A percentile compares a stretch with the other conserved stretches of the same genome.
These are phyloP conservation scores for Opisthocomus hoazin DNA, from an alignment of 2,113 vertebrate species.

Conservation along the genomic window DNA sequence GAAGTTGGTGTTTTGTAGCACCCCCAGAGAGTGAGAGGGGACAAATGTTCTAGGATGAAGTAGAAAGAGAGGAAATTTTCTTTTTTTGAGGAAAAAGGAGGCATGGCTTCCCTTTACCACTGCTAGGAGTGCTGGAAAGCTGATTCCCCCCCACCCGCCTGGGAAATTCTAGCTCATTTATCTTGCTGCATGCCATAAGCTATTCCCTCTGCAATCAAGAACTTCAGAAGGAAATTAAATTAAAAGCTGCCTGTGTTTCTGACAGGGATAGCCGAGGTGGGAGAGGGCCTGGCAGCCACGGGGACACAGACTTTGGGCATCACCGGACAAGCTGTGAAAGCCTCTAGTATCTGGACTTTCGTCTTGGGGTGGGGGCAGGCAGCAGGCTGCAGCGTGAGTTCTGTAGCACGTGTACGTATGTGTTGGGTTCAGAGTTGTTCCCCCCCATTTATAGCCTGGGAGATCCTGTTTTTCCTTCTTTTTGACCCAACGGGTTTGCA, in stretches of 20 bases:
- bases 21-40: background rate
- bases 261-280: background rate
- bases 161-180: conserved; percentile 18
- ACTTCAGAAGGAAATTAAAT: conserved; percentile 33
- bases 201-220: conserved; percentile 15
- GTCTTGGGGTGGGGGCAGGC: background rate
- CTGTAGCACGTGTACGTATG: accelerated
- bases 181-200: conserved; percentile 35
- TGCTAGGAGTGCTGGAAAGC: background rate
- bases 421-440: no score
- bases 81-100: background rate
- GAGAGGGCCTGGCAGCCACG: background rate
- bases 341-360: background rate
- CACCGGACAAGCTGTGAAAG: background rate
- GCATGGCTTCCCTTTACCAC: background rate
- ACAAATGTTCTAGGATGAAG: background rate
- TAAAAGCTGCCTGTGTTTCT: background rate
- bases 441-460: background rate
- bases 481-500: accelerated
- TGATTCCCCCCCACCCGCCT: background rate
- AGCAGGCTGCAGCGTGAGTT: background rate
- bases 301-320: background rate
- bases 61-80: background rate
- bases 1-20: background rate
- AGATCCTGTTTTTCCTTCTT: background rate